Conservation (phyloP, 2,888 invertebrate genomes). For the Caenorhabditis drosophilae region DNA sequence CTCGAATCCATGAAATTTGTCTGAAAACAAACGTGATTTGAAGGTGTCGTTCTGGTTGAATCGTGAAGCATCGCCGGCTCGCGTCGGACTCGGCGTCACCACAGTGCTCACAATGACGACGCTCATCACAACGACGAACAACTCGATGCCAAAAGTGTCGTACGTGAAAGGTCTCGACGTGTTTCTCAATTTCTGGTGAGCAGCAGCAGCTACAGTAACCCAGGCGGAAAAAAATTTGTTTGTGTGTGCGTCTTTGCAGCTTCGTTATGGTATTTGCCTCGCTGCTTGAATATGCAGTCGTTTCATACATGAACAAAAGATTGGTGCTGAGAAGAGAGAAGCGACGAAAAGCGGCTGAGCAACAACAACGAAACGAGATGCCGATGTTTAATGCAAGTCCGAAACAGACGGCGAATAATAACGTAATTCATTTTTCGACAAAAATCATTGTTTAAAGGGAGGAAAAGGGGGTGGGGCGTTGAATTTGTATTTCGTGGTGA, state of each 20-base stretch:
- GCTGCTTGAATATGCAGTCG: slow-evolving; percentile 94
- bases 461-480: no score
- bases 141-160: slow-evolving; percentile 87
- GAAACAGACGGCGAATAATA: slow-evolving; percentile 43
- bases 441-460: no score
- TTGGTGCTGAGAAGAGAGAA: slow-evolving; percentile 88
- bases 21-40: no score
- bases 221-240: not conserved
- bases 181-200: slow-evolving; percentile 66
- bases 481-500: no score
- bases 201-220: not conserved
- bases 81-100: slow-evolving; percentile 67
- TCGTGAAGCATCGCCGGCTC: slow-evolving; percentile 66
- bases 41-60: slow-evolving; percentile 67
- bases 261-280: slow-evolving; percentile 76
- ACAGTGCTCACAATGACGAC: slow-evolving; percentile 73
- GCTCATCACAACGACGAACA: slow-evolving; percentile 76
- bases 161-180: slow-evolving; percentile 80
- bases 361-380: slow-evolving; percentile 51
- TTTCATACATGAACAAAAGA: slow-evolving; percentile 95
- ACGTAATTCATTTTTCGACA: slow-evolving; percentile 34
- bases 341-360: slow-evolving; percentile 50
- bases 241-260: slow-evolving; percentile 13
- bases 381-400: slow-evolving; percentile 54
- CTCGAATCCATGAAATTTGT: no score